Evolutionary conservation across 2,797 vertebrate species (phyloP), one percentile per base, ranked within the genome.

Genomic region (Chelidonichthys spinosus): DNA sequence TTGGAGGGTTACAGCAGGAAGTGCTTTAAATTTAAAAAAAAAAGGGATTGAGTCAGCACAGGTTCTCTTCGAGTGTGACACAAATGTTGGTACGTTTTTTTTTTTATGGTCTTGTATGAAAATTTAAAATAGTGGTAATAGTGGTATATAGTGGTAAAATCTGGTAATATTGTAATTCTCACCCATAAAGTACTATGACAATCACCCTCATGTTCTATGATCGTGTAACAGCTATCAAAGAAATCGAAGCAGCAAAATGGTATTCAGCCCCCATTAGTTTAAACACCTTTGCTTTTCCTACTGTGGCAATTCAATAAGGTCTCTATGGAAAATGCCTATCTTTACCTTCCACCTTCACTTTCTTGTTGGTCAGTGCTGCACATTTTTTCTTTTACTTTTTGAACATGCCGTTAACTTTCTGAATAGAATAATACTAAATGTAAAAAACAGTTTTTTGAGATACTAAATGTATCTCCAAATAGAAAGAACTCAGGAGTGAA

Each of bases 401-500:
- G 32, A 61, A 73, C 32, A 49, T n/a, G 4, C 17, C 53, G 50
- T 66, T 72, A 46, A 68, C 32, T 53, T 73, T 52, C 37, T 53
- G 39, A 81, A 43, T 49, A 55, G 5, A 52, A 60, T 44, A 33
- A 69, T 49, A 55, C 25, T 25, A 25, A 25, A 68, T 80, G 47
- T 58, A 42, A 63, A 79, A 69, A 63, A 25, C 25, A 25, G 25
- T 25, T 25, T 25, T 25, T 25, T 25, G 25, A 25, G 25, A 25
- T 25, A 25, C 25, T 25, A 25, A 25, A 25, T 25, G 25, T 35
- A 47, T 25, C 58, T 55, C 42, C 58, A 67, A 66, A 74, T 50
- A 63, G 37, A 74, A 54, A 63, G 33, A 62, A 58, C 1, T 69
- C 65, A 72, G 18, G 65, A 63, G 71, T 78, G 73, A 83, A 85